Evolutionary conservation across 2,888 invertebrate genomes (phyloP).

Genomic region (Phragmatobia fuliginosa): DNA sequence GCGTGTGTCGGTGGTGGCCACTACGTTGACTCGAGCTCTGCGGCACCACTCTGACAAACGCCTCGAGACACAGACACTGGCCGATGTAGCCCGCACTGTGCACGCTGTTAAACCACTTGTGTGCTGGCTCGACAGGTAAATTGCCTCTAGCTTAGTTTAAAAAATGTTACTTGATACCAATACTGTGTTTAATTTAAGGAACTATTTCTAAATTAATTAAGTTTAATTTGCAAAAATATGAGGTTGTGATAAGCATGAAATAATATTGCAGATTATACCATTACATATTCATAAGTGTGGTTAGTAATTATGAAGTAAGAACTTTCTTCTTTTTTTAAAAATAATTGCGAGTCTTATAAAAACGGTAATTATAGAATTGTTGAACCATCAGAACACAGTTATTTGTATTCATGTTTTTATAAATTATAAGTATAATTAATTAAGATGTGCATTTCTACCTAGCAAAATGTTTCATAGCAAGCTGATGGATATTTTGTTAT

Average conservation of each 20-base stretch:
- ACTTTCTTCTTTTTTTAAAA: not conserved
- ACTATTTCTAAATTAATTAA: not conserved
- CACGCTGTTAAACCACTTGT: conserved; percentile 94
- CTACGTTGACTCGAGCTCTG: conserved; percentile 90
- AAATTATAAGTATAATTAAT: not conserved
- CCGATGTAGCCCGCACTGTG: conserved; percentile 94
- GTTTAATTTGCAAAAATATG: not conserved
- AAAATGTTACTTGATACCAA: not conserved
- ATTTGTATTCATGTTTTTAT: not conserved
- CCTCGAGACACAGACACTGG: conserved; percentile 92
- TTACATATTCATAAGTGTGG: not conserved
- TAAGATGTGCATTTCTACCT: not conserved
- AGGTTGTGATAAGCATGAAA: not conserved
- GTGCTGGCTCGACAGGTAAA: conserved; percentile 95
- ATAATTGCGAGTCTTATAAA: not conserved
- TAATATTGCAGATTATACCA: not conserved
- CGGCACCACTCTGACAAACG: conserved; percentile 90
- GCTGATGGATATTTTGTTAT: not conserved
- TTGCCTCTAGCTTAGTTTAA: not conserved
- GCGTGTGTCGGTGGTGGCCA: conserved; percentile 92
- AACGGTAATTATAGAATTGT: not conserved
- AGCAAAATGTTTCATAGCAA: not conserved
- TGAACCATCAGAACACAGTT: not conserved
- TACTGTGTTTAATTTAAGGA: not conserved
- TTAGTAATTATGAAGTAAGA: not conserved